Percentiles rank a stretch among this genome's conserved stretches.
Evolutionary conservation across 2,113 vertebrate genomes (phyloP).

Genomic region (Genyomyrus donnyi): DNA sequence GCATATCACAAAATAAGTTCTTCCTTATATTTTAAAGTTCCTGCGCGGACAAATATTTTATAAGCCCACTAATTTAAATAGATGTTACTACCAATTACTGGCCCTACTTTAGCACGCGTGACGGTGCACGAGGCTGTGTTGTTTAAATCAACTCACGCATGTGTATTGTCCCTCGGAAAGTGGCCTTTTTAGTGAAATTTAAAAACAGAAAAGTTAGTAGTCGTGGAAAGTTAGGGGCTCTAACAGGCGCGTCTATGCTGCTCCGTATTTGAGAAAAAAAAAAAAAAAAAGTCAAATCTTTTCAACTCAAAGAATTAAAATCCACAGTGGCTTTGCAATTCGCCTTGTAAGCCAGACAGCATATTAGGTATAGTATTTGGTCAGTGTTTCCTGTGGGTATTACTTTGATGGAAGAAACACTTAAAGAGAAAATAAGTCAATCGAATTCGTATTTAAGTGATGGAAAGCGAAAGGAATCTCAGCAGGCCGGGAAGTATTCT

Average conservation of each 20-base stretch:
- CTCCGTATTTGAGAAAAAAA: neutral
- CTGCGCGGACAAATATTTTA: neutral
- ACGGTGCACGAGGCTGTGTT: neutral
- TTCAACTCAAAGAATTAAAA: neutral
- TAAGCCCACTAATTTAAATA: neutral
- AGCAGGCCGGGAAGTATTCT: slow-evolving; percentile 70
- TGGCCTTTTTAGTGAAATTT: neutral
- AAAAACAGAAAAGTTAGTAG: neutral
- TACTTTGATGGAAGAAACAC: slow-evolving; percentile 4
- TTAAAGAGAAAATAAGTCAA: slow-evolving; percentile 12
- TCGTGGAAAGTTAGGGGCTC: neutral
- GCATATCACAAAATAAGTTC: neutral
- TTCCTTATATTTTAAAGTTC: neutral
- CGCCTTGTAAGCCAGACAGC: neutral
- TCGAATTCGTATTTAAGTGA: neutral
- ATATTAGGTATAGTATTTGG: slow-evolving; percentile 9
- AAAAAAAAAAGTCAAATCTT: neutral
- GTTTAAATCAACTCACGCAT: neutral
- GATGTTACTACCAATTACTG: neutral
- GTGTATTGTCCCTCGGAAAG: neutral
- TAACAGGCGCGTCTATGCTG: neutral
- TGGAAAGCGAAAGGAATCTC: slow-evolving; percentile 46
- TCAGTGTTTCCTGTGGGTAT: neutral
- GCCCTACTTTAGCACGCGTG: neutral
- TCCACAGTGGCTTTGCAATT: neutral